Conservation (phyloP, 2,113 vertebrate species). For the Tautogolabrus adspersus region DNA sequence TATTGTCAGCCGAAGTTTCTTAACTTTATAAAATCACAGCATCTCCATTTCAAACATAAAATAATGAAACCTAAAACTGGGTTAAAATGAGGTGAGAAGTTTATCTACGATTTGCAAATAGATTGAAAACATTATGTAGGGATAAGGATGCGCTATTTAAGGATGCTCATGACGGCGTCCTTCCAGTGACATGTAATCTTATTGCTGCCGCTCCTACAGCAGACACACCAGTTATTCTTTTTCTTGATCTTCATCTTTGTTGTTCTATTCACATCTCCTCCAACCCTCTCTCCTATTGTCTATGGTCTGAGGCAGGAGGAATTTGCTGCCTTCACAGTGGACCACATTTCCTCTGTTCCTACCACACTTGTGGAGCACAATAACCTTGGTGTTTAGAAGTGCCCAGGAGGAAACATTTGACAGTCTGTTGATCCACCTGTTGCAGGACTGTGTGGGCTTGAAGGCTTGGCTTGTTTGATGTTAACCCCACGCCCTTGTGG, state of each 20-base stretch:
- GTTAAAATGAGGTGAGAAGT: too few relatives aligned
- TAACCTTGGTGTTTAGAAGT: constrained; percentile 24
- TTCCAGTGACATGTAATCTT: too few relatives aligned
- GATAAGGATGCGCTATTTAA: too few relatives aligned
- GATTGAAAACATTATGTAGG: too few relatives aligned
- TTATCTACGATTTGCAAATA: too few relatives aligned
- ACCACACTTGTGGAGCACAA: constrained; percentile 42
- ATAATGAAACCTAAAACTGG: too few relatives aligned
- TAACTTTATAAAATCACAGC: too few relatives aligned
- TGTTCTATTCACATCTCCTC: neutral
- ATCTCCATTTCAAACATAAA: too few relatives aligned
- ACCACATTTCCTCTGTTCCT: constrained; percentile 19
- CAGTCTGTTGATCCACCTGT: constrained; percentile 59
- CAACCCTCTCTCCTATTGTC: neutral
- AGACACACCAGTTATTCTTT: neutral
- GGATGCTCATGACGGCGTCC: too few relatives aligned
- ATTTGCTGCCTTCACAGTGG: constrained; percentile 1
- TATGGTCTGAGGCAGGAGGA: neutral
- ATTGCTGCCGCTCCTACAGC: neutral
- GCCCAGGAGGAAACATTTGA: constrained; percentile 46
- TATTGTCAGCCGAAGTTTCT: too few relatives aligned
- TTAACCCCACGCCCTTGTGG: constrained; percentile 42
- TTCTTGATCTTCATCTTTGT: neutral
- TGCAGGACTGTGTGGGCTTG: constrained; percentile 43
- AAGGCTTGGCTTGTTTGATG: constrained; percentile 21